Evolutionary conservation across 2,797 vertebrate species (phyloP).

Genomic region (Spheniscus humboldti): DNA sequence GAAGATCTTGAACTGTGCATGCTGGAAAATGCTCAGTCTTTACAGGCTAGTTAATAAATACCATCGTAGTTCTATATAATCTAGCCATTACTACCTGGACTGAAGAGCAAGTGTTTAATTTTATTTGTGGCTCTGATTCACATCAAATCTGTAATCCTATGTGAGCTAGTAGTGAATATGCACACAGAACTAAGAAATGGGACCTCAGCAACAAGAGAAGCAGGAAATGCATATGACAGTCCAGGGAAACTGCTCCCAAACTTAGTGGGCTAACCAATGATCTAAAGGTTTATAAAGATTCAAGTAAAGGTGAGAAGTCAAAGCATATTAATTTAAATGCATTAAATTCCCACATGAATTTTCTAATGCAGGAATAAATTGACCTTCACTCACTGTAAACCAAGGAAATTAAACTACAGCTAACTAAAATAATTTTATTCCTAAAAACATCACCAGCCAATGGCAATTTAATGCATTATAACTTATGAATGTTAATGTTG

Average conservation of each 20-base stretch:
- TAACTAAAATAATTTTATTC: constrained; percentile 25
- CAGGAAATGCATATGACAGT: neutral
- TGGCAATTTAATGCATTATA: constrained; percentile 40
- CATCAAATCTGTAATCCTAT: neutral
- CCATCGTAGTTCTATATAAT: rapidly evolving
- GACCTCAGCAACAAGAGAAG: constrained; percentile 21
- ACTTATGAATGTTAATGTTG: constrained; percentile 46
- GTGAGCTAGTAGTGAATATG: neutral
- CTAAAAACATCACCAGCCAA: constrained; percentile 30
- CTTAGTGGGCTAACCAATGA: neutral
- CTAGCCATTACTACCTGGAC: neutral
- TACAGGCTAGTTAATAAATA: neutral
- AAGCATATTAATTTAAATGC: neutral
- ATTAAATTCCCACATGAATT: neutral
- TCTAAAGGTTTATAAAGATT: neutral
- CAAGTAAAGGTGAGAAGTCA: constrained; percentile 13
- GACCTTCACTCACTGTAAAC: constrained; percentile 27
- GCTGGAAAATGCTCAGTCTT: neutral
- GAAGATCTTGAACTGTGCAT: neutral
- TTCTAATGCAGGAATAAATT: neutral
- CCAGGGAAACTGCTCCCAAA: neutral
- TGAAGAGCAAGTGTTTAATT: neutral
- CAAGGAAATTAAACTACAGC: constrained; percentile 31
- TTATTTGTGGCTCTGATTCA: neutral
- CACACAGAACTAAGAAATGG: neutral